These are phyloP conservation scores for Anthrax anthrax DNA, from an alignment of 2,888 invertebrate species.

Conservation along the genomic window DNA sequence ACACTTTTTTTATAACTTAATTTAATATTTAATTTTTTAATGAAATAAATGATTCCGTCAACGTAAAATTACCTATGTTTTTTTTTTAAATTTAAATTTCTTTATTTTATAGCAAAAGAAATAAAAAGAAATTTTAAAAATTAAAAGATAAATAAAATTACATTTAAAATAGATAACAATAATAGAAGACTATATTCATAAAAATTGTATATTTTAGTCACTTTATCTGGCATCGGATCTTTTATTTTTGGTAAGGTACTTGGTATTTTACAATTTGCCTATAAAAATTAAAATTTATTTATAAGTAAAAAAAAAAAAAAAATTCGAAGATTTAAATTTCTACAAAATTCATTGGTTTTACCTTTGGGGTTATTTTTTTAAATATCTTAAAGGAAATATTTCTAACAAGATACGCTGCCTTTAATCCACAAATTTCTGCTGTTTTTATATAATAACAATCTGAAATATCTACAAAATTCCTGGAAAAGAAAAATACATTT, in stretches of 20 bases:
- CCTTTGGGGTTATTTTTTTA: neutral
- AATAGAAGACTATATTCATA: no score
- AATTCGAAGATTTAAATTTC: neutral
- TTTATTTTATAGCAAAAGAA: no score
- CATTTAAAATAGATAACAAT: no score
- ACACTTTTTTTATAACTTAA: no score
- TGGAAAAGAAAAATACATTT: conserved; percentile 17
- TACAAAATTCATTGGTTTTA: no score
- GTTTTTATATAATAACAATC: conserved; percentile 40
- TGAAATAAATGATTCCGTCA: no score
- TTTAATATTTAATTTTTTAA: no score
- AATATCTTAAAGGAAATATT: conserved; percentile 19
- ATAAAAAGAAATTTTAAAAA: no score
- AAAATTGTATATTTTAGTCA: neutral
- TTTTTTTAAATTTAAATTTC: no score
- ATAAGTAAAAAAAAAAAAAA: neutral
- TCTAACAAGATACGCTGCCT: conserved; percentile 31
- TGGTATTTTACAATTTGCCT: neutral
- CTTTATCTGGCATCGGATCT: neutral
- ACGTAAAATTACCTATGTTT: no score
- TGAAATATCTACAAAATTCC: conserved; percentile 35
- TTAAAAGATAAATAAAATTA: no score
- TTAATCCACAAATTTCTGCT: conserved; percentile 37
- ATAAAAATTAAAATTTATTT: neutral
- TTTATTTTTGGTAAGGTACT: neutral